These are phyloP conservation scores for Eurystomus gularis DNA, from an alignment of 2,113 vertebrate genomes.

Conservation along the genomic window DNA sequence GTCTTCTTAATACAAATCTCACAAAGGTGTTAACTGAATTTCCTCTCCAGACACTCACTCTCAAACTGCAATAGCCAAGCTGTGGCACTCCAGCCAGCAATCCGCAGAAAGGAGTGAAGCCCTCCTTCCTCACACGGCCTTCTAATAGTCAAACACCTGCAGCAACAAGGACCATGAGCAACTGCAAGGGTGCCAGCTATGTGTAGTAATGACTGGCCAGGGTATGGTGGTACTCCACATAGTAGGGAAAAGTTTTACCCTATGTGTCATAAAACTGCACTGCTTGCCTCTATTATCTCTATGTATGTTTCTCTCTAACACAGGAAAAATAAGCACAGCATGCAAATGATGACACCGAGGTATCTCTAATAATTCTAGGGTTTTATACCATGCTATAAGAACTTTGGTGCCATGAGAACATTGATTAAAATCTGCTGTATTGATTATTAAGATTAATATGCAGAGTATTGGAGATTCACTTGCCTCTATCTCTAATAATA, in stretches of 20 bases:
- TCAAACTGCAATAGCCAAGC: background rate
- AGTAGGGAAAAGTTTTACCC: background rate
- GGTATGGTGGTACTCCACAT: fast-evolving
- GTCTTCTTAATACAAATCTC: background rate
- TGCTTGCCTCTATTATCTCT: background rate
- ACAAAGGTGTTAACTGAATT: background rate
- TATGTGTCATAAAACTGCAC: background rate
- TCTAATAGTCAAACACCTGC: background rate
- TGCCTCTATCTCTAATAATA: background rate
- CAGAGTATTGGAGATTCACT: background rate
- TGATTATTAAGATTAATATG: background rate
- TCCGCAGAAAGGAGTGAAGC: background rate
- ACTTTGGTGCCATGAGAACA: background rate
- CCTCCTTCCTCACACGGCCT: background rate
- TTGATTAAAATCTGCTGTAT: background rate
- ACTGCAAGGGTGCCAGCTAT: background rate
- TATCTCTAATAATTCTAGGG: fast-evolving
- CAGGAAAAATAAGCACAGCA: background rate
- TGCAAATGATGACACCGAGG: background rate
- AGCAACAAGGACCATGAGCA: background rate
- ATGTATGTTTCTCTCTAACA: fast-evolving
- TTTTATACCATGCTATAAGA: background rate
- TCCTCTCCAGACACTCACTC: background rate
- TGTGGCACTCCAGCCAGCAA: background rate
- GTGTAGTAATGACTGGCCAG: fast-evolving